phyloP scores from a whole-genome alignment of 2,797 vertebrate species.

The Crax fasciolata region DNA sequence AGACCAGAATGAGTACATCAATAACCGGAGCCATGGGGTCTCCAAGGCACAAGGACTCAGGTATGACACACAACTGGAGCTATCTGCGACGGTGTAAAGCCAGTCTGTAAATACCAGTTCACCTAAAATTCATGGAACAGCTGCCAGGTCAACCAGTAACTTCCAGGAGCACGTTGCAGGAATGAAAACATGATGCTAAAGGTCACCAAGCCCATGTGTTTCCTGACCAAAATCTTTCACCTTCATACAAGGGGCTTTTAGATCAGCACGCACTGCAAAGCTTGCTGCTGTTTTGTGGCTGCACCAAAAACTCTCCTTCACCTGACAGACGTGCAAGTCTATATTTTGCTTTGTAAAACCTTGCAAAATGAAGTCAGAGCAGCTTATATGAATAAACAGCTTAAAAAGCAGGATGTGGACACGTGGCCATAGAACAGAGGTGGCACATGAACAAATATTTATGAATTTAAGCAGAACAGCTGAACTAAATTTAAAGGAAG shows the following conservation, averaged over 20 bases:
- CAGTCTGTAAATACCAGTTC: neutral
- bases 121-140: neutral
- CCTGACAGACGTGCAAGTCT: neutral
- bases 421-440: slow-evolving; percentile 26
- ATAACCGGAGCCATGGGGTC: neutral
- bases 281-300: neutral
- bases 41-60: neutral
- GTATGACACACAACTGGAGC: neutral
- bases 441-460: neutral
- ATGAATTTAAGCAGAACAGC: neutral
- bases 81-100: neutral
- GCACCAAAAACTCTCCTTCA: neutral
- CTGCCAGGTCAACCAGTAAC: neutral
- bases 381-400: neutral
- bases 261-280: neutral
- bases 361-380: neutral
- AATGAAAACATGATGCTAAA: neutral
- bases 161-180: neutral
- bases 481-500: neutral
- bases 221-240: neutral
- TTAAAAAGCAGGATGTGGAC: slow-evolving; percentile 28
- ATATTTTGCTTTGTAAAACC: neutral
- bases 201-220: neutral
- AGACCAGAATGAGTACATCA: neutral
- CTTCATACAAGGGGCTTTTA: neutral